phyloP scores from a whole-genome alignment of 1,140 invertebrate genomes.

The Ceratina calcarata region DNA sequence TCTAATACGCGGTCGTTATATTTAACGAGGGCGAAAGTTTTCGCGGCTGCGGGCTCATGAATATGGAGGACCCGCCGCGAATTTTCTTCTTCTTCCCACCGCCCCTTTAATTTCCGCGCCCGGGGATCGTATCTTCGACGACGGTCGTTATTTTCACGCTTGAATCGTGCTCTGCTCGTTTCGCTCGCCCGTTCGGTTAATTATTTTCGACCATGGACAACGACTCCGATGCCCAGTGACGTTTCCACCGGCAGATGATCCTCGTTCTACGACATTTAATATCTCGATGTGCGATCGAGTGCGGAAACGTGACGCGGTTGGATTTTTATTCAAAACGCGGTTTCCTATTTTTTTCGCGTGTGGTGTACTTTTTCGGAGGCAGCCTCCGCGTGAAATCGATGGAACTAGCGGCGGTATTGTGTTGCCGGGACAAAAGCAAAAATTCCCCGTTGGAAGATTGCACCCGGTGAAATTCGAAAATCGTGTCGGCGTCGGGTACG shows the following conservation, averaged over 20 bases:
- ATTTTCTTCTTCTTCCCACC: background rate
- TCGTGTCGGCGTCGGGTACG: conserved; percentile 4
- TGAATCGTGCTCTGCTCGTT: background rate
- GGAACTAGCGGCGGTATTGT: background rate
- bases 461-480: conserved; percentile 15
- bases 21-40: conserved; percentile 36
- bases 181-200: background rate
- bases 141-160: conserved; percentile 25
- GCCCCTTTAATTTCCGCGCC: background rate
- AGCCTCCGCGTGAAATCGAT: background rate
- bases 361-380: background rate
- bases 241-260: no score
- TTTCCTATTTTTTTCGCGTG: no score
- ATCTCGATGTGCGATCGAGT: no score
- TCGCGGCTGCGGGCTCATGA: conserved; percentile 27
- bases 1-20: conserved; percentile 29
- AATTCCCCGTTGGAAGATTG: background rate
- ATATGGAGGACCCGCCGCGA: conserved; percentile 29
- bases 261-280: no score
- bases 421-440: conserved; percentile 1
- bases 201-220: conserved; percentile 10
- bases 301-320: background rate
- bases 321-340: no score
- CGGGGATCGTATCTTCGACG: no score
- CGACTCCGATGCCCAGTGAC: no score